Base-by-base conservation (phyloP, 2,888 invertebrate species). In the Pemphredon lugubris region DNA sequence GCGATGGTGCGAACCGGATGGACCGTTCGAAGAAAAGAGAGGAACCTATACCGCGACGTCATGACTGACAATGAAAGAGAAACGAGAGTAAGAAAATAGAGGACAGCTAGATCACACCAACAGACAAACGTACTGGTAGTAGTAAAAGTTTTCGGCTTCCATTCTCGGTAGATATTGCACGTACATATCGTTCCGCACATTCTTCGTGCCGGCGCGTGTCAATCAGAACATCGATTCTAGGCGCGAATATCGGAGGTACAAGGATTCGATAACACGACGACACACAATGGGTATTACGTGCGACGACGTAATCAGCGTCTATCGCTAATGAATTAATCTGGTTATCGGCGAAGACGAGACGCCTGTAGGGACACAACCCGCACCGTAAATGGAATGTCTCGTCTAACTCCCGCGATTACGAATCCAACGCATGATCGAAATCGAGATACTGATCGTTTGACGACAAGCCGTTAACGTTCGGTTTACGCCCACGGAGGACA, bases 271-370 rank as follows among this genome's bases (percentile, higher is more conserved):
- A 76, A 76, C 64, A 45, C 48, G 63, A 13, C 58, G 47, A 51
- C 39, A 32, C 58, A 64, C 58, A 63, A 70, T 74, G 53, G 79
- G 45, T 74, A 72, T 76, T 73, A 69, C 71, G 55, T 61, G 64
- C 70, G 70, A 70, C 64, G 66, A 73, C 59, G 76, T 79, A 81
- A 78, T 81, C 74, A 73, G 58, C 66, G 55, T 55, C 65, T 47
- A 71, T 73, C 69, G 66, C 60, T 79, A 77, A 81, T 76, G 74
- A 81, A 81, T 79, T 81, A 78, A 81, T 81, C 72, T 67, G 64
- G 51, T 81, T 76, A 81, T 79, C 66, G 64, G 45, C 7, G 54
- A 77, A 74, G 70, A 64, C 63, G 73, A 70, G 60, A 40, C 26
- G 58, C 60, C 68, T 58, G 44, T 45, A 39, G 51, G 39, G 50